These are phyloP conservation scores for Scaptomyza caliginosa DNA, from an alignment of 2,888 invertebrate species.

Conservation along the genomic window DNA sequence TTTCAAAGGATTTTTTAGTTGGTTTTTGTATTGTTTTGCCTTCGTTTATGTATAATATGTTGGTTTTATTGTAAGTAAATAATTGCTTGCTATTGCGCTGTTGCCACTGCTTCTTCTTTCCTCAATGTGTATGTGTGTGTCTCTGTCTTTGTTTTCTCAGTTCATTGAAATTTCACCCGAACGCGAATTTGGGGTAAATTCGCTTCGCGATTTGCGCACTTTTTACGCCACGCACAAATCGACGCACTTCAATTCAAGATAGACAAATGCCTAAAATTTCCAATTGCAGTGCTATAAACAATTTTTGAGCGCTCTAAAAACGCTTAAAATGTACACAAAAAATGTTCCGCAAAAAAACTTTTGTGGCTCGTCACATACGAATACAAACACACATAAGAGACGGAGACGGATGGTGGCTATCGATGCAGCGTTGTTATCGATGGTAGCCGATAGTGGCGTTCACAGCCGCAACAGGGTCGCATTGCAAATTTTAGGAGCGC, in stretches of 20 bases:
- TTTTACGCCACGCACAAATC: slow-evolving; percentile 56
- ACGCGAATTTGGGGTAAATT: slow-evolving; percentile 74
- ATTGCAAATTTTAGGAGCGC: slow-evolving; percentile 6
- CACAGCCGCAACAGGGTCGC: slow-evolving; percentile 24
- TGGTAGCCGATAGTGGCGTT: slow-evolving; percentile 27
- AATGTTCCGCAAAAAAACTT: slow-evolving; percentile 81
- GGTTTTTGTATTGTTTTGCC: slow-evolving; percentile 40
- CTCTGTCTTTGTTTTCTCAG: slow-evolving; percentile 81
- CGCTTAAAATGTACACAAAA: slow-evolving; percentile 78
- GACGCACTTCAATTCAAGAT: slow-evolving; percentile 47
- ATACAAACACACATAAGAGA: slow-evolving; percentile 78
- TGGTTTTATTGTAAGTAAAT: slow-evolving; percentile 71
- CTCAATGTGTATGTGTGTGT: slow-evolving; percentile 53
- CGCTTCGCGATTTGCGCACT: slow-evolving; percentile 62
- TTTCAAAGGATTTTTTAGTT: not conserved
- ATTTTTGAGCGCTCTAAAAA: slow-evolving; percentile 69
- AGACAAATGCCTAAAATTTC: slow-evolving; percentile 48
- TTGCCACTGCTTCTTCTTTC: slow-evolving; percentile 72
- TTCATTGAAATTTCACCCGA: slow-evolving; percentile 82
- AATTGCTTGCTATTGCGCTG: slow-evolving; percentile 78
- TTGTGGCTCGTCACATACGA: slow-evolving; percentile 79
- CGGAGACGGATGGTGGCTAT: slow-evolving; percentile 46
- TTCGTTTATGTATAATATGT: slow-evolving; percentile 57
- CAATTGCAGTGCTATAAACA: slow-evolving; percentile 56
- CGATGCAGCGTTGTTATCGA: slow-evolving; percentile 54